These are phyloP conservation scores for Cetonia aurata DNA, from an alignment of 2,888 invertebrate species.

Conservation along the genomic window DNA sequence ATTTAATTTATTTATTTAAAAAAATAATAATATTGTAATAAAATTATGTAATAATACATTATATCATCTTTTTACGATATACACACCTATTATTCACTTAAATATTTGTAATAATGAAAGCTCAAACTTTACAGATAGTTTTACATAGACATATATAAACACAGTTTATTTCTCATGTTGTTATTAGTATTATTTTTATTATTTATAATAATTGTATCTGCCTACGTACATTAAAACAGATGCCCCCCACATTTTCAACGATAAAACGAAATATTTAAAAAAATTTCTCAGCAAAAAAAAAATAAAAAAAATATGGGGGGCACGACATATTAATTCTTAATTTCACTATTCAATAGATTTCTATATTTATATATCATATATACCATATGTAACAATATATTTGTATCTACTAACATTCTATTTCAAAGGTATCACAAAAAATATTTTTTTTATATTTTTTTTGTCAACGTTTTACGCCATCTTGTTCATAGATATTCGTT, in stretches of 20 bases:
- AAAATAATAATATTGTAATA: background rate
- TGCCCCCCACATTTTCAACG: background rate
- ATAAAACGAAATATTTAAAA: background rate
- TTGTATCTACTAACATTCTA: slow-evolving; percentile 24
- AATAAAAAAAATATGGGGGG: background rate
- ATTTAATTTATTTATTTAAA: background rate
- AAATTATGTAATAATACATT: background rate
- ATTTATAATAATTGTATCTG: too few species aligned
- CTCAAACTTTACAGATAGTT: slow-evolving; percentile 31
- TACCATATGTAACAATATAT: slow-evolving; percentile 38
- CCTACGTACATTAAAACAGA: background rate
- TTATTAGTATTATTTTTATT: background rate
- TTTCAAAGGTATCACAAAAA: slow-evolving; percentile 40
- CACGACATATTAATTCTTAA: background rate
- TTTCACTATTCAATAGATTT: slow-evolving; percentile 15
- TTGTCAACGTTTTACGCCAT: background rate
- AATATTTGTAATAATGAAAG: background rate
- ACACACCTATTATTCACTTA: background rate
- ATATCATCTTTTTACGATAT: background rate
- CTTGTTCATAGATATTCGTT: slow-evolving; percentile 1
- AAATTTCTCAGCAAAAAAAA: background rate
- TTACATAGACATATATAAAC: slow-evolving; percentile 26
- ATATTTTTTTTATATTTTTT: slow-evolving; percentile 26
- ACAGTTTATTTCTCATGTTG: background rate
- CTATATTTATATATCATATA: slow-evolving; percentile 8